phyloP scores from a whole-genome alignment of 64 coral and sea anemone species.

The Actinia equina region DNA sequence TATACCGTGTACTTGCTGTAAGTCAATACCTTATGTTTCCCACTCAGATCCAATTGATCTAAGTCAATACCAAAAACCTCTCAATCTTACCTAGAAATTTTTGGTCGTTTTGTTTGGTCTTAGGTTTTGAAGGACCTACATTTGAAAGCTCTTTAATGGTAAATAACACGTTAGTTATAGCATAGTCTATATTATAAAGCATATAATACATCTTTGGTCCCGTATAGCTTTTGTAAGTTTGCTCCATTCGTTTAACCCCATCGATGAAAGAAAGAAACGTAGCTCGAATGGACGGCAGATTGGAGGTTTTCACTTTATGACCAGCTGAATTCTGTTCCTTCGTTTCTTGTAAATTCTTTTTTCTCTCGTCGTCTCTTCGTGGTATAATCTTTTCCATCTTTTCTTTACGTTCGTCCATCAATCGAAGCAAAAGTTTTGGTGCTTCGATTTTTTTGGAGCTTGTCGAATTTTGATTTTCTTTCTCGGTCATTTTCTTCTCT shows the following conservation, averaged over 20 bases:
- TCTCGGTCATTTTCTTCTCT: background rate
- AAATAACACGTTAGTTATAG: background rate
- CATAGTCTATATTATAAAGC: conserved; percentile 1
- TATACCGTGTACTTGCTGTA: too few relatives aligned
- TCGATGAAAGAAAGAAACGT: background rate
- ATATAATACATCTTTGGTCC: background rate
- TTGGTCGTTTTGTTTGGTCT: background rate
- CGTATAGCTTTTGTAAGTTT: background rate
- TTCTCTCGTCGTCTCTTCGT: background rate
- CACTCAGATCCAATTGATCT: too few relatives aligned
- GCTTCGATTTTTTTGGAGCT: background rate
- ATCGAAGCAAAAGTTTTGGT: background rate
- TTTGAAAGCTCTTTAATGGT: background rate
- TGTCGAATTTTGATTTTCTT: background rate
- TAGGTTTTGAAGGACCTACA: background rate
- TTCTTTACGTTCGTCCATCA: background rate
- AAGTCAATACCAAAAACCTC: too few relatives aligned
- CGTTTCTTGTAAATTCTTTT: background rate
- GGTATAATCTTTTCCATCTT: background rate
- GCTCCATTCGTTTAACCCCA: background rate
- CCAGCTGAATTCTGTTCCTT: background rate
- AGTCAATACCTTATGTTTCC: too few relatives aligned
- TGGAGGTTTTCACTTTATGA: background rate
- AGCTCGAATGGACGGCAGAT: background rate
- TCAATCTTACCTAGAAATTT: background rate